phyloP scores from a whole-genome alignment of 2,888 invertebrate species.

The Argynnis bischoffii region DNA sequence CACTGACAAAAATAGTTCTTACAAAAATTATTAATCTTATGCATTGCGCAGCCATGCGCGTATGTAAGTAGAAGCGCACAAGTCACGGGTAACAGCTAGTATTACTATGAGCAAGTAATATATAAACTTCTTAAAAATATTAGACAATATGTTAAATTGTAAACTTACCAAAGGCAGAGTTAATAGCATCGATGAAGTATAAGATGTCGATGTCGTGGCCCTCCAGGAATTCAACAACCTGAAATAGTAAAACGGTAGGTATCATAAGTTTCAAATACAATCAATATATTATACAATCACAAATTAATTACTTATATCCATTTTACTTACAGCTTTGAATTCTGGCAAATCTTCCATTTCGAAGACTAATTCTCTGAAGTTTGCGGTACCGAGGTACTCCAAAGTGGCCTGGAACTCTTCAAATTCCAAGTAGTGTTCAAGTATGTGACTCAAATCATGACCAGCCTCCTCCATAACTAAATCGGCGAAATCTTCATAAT shows the following conservation, averaged over 20 bases:
- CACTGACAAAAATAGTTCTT: too few relatives aligned
- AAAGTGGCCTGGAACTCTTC: conserved; percentile 26
- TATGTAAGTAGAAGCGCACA: too few relatives aligned
- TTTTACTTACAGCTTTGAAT: conserved; percentile 44
- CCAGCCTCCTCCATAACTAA: background rate
- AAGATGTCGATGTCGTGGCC: conserved; percentile 67
- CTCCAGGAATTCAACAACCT: conserved; percentile 69
- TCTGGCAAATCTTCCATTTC: conserved; percentile 47
- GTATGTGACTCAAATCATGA: conserved; percentile 7
- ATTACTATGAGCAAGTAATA: too few relatives aligned
- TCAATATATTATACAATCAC: too few relatives aligned
- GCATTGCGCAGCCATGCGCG: too few relatives aligned
- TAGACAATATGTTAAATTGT: too few relatives aligned
- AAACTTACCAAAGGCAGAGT: conserved; percentile 56
- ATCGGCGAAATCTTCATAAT: conserved; percentile 42
- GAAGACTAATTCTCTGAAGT: conserved; percentile 41
- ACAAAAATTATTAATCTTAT: too few relatives aligned
- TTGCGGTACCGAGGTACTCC: conserved; percentile 38
- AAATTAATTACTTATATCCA: background rate
- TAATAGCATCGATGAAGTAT: conserved; percentile 63
- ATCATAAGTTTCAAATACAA: background rate
- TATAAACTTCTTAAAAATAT: too few relatives aligned
- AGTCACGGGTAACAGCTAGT: too few relatives aligned
- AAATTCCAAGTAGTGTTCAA: conserved; percentile 13
- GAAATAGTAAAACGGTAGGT: conserved; percentile 37